These are phyloP conservation scores for Nyctibius grandis DNA, from an alignment of 2,797 vertebrate genomes.

Conservation along the genomic window DNA sequence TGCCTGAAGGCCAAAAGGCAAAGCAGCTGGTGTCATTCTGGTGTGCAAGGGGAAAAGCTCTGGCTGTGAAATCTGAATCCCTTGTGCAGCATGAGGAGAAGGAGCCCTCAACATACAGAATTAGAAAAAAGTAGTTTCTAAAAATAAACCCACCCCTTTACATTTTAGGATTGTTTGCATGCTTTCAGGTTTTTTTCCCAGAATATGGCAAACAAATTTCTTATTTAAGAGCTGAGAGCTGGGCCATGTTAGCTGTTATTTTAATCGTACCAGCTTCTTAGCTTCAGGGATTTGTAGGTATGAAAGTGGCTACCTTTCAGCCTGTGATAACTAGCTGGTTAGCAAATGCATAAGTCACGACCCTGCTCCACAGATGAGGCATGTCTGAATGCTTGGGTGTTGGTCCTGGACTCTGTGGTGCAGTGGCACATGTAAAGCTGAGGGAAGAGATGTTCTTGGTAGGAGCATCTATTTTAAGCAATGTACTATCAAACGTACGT, in stretches of 20 bases:
- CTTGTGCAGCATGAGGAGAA: background rate
- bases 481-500: too few relatives aligned
- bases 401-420: background rate
- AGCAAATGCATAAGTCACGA: rapidly evolving
- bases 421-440: rapidly evolving
- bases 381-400: background rate
- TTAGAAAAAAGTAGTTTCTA: background rate
- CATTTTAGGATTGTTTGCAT: background rate
- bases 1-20: background rate
- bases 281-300: background rate
- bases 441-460: background rate
- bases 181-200: background rate
- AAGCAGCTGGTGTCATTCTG: background rate
- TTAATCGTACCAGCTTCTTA: background rate
- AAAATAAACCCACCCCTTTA: background rate
- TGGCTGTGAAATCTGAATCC: background rate
- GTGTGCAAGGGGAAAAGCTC: background rate
- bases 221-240: background rate
- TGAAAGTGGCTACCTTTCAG: background rate
- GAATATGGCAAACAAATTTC: rapidly evolving
- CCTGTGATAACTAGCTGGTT: background rate
- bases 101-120: background rate
- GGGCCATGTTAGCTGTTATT: background rate
- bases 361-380: background rate
- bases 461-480: background rate